Evolutionary conservation across 2,888 invertebrate species (phyloP).

Genomic region (Conchocele bisecta): DNA sequence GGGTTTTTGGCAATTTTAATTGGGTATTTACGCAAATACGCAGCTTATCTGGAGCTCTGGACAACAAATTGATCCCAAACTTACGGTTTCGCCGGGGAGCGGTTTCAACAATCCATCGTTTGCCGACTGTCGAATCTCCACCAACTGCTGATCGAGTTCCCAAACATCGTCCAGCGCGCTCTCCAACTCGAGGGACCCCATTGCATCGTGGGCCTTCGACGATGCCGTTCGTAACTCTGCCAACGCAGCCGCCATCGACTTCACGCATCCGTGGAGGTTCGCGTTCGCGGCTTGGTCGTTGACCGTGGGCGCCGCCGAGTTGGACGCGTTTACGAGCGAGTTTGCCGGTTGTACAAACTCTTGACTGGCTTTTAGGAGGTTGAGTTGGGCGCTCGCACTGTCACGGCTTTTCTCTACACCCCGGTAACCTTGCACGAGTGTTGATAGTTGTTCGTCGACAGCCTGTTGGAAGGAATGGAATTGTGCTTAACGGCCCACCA

Average conservation of each 20-base stretch:
- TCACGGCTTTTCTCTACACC: slow-evolving; percentile 88
- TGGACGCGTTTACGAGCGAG: slow-evolving; percentile 89
- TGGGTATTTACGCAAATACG: too few relatives aligned
- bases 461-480: slow-evolving; percentile 82
- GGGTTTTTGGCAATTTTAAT: too few relatives aligned
- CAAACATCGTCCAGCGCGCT: slow-evolving; percentile 91
- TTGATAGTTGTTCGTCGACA: slow-evolving; percentile 91
- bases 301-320: slow-evolving; percentile 92
- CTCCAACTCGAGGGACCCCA: slow-evolving; percentile 89
- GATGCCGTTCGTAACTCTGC: slow-evolving; percentile 87
- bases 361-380: slow-evolving; percentile 92
- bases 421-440: slow-evolving; percentile 89
- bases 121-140: slow-evolving; percentile 91
- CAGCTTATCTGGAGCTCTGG: too few relatives aligned
- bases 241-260: slow-evolving; percentile 85
- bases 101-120: slow-evolving; percentile 89
- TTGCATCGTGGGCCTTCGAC: slow-evolving; percentile 82
- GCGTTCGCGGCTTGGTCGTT: slow-evolving; percentile 90
- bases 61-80: too few relatives aligned
- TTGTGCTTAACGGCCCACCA: too few relatives aligned
- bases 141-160: slow-evolving; percentile 91
- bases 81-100: slow-evolving; percentile 92
- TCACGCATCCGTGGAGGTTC: slow-evolving; percentile 89
- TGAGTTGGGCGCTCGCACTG: slow-evolving; percentile 90
- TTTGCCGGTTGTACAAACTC: slow-evolving; percentile 88